Evolutionary conservation across 2,113 vertebrate genomes (phyloP).

Genomic region (Phalacrocorax pelagicus): DNA sequence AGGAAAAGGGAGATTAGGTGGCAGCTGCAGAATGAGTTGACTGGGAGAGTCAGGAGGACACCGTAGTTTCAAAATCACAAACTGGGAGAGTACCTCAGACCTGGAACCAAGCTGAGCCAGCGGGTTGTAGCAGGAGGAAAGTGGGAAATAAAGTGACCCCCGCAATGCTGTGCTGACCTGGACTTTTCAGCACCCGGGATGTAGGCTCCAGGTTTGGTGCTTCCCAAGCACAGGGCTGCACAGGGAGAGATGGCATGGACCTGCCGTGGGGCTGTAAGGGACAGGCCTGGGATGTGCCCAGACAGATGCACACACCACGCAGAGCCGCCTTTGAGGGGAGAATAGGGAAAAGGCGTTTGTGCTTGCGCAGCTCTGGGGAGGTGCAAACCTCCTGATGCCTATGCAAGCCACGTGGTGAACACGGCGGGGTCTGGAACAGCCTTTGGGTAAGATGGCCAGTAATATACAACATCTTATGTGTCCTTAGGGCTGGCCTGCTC

Average conservation of each 20-base stretch:
- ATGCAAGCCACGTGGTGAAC: background rate
- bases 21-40: background rate
- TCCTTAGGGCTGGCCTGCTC: background rate
- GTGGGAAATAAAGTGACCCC: background rate
- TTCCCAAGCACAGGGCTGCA: background rate
- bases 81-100: background rate
- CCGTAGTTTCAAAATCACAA: background rate
- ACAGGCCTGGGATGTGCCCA: background rate
- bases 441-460: background rate
- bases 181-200: background rate
- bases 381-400: background rate
- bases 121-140: background rate
- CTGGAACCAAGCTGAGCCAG: background rate
- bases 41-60: background rate
- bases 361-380: background rate
- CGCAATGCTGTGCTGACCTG: background rate
- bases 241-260: background rate
- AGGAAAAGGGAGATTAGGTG: background rate
- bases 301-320: background rate
- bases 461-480: rapidly evolving
- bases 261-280: background rate
- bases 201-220: background rate
- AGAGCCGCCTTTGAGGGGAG: background rate
- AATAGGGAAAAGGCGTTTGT: background rate
- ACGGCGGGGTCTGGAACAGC: background rate